phyloP scores from a whole-genome alignment of 2,888 invertebrate genomes.

The Dasypogon diadema region DNA sequence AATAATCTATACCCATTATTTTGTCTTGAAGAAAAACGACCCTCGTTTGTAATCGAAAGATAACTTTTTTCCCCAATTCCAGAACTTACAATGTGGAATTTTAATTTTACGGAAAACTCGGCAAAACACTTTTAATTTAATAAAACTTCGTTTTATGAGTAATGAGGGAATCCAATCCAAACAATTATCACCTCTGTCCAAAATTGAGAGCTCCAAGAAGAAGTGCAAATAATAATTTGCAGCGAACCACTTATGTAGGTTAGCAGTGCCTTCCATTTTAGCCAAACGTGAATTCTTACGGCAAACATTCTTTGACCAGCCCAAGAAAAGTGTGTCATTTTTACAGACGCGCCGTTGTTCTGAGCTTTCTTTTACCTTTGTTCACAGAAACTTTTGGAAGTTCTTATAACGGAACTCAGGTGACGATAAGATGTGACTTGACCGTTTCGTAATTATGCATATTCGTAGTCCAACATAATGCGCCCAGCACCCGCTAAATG shows the following conservation, averaged over 20 bases:
- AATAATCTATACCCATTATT: too few relatives aligned
- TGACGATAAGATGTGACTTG: not conserved
- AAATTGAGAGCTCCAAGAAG: too few relatives aligned
- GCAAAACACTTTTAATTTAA: too few relatives aligned
- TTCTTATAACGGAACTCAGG: not conserved
- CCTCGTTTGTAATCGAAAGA: too few relatives aligned
- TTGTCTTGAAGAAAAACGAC: too few relatives aligned
- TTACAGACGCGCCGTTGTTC: not conserved
- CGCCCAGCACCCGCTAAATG: not conserved
- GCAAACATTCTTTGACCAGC: conserved; percentile 14
- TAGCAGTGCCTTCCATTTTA: not conserved
- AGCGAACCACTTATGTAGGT: not conserved
- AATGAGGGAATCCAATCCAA: too few relatives aligned
- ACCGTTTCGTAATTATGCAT: not conserved
- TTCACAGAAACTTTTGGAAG: not conserved
- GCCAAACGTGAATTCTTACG: not conserved
- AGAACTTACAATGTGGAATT: too few relatives aligned
- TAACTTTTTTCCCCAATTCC: too few relatives aligned
- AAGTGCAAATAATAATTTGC: not conserved
- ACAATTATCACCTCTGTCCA: not conserved
- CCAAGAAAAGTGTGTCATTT: conserved; percentile 5
- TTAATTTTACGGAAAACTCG: too few relatives aligned
- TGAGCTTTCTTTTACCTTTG: not conserved
- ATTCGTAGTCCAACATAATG: not conserved
- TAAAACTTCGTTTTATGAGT: too few relatives aligned